These are phyloP conservation scores for Lophura nycthemera DNA, from an alignment of 2,113 vertebrate genomes.

Conservation along the genomic window DNA sequence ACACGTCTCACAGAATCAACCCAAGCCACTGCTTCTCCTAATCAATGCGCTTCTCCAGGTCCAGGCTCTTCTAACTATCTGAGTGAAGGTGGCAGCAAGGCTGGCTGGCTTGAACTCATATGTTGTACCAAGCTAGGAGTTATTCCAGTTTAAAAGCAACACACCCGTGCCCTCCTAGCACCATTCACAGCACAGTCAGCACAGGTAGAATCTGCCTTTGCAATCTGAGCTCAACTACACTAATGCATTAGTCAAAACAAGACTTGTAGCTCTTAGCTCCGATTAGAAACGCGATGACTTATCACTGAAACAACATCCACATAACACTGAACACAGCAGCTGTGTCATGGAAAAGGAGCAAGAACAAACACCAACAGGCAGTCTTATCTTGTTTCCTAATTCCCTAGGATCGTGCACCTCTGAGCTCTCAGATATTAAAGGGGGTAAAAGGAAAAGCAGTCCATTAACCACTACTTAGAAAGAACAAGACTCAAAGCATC, in stretches of 20 bases:
- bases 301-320: conserved; percentile 18
- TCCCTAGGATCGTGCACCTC: conserved; percentile 5
- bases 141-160: not conserved
- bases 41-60: not conserved
- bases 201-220: not conserved
- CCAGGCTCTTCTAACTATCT: not conserved
- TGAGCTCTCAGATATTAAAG: not conserved
- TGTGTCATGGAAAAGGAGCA: conserved; percentile 36
- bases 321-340: not conserved
- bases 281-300: not conserved
- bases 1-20: not conserved
- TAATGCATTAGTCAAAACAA: not conserved
- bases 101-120: not conserved
- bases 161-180: not conserved
- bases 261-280: not conserved
- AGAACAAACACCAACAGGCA: not conserved
- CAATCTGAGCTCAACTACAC: not conserved
- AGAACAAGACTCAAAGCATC: not conserved
- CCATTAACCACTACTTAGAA: not conserved
- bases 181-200: not conserved
- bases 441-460: not conserved
- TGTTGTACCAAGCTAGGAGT: not conserved
- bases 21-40: not conserved
- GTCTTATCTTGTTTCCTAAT: conserved; percentile 46
- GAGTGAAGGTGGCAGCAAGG: not conserved